Evolutionary conservation across 2,113 vertebrate species (phyloP).

Genomic region (Numenius arquata): DNA sequence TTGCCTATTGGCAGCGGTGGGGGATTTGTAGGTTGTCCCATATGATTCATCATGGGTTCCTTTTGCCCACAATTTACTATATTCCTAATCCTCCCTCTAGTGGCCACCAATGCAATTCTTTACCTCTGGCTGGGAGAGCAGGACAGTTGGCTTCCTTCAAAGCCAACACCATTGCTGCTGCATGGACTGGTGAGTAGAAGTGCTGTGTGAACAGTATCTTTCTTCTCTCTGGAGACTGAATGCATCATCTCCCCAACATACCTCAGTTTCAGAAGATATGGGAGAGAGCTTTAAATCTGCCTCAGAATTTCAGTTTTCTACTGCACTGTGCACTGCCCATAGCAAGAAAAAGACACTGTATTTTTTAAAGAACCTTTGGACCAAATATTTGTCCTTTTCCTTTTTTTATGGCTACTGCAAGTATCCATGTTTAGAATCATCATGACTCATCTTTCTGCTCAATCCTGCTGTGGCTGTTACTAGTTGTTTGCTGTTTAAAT

Average conservation of each 20-base stretch:
- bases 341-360: not conserved
- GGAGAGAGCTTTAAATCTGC: not conserved
- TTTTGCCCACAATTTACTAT: constrained; percentile 75
- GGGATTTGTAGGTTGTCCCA: constrained; percentile 74
- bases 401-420: not conserved
- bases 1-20: constrained; percentile 57
- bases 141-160: constrained; percentile 80
- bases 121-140: constrained; percentile 76
- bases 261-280: constrained; percentile 8
- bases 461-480: not conserved
- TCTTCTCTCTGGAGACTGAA: constrained; percentile 75
- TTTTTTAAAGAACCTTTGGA: not conserved
- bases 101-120: constrained; percentile 78
- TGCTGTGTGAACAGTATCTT: constrained; percentile 72
- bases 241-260: constrained; percentile 53
- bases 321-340: not conserved
- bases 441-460: not conserved
- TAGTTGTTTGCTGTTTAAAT: not conserved
- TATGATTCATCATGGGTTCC: constrained; percentile 69
- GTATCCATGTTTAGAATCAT: not conserved
- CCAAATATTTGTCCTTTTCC: not conserved
- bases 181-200: constrained; percentile 78
- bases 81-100: constrained; percentile 81
- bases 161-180: constrained; percentile 77
- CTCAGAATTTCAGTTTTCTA: not conserved